Evolutionary conservation across 1,140 invertebrate genomes (phyloP).

Genomic region (Coptotermes formosanus): DNA sequence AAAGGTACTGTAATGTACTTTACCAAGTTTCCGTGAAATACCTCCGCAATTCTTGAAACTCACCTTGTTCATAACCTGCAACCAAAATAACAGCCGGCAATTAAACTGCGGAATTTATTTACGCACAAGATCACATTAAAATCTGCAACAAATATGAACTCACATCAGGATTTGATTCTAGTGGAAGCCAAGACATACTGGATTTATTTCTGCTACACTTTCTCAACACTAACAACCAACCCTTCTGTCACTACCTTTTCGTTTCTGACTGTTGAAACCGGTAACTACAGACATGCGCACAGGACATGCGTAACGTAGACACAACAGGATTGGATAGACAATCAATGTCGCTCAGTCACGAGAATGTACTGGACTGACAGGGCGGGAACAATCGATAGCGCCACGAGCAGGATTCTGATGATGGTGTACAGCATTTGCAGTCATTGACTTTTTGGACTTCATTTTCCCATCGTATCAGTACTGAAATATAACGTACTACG

Average conservation of each 20-base stretch:
- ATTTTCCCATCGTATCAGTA: no score
- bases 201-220: not conserved
- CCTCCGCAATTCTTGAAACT: conserved; percentile 37
- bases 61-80: conserved; percentile 78
- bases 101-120: not conserved
- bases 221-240: no score
- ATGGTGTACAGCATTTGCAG: no score
- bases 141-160: conserved; percentile 37
- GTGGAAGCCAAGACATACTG: conserved; percentile 65
- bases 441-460: no score
- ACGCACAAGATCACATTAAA: not conserved
- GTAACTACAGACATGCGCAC: not conserved
- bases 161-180: conserved; percentile 92
- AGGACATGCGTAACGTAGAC: not conserved
- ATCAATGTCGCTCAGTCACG: not conserved
- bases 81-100: conserved; percentile 42
- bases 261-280: not conserved
- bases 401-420: not conserved
- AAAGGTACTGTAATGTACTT: not conserved
- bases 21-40: not conserved
- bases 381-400: not conserved
- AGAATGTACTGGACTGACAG: not conserved
- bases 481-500: no score
- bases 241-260: not conserved
- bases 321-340: not conserved